Percentiles rank a stretch among this genome's conserved stretches.
These are phyloP conservation scores for Pegoplata infirma DNA, from an alignment of 2,888 invertebrate species.

Conservation along the genomic window DNA sequence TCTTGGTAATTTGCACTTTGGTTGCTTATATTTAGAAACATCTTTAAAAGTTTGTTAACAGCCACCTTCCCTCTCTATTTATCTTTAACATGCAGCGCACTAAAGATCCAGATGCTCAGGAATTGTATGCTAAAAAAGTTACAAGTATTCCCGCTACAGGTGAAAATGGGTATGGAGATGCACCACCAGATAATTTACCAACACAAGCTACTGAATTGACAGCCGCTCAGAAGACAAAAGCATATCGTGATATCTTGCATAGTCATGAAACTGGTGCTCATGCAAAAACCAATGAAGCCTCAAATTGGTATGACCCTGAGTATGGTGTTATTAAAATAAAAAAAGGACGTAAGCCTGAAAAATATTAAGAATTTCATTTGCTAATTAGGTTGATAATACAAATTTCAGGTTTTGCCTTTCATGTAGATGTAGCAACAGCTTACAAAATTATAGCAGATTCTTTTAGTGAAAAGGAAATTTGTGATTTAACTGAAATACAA, in stretches of 20 bases:
- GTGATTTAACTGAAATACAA: constrained; percentile 83
- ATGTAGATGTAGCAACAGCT: constrained; percentile 83
- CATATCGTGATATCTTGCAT: constrained; percentile 70
- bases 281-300: constrained; percentile 70
- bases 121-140: constrained; percentile 82
- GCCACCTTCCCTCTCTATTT: background rate
- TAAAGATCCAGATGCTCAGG: constrained; percentile 81
- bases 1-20: constrained; percentile 79
- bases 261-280: constrained; percentile 71
- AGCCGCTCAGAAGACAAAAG: constrained; percentile 63
- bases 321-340: constrained; percentile 82
- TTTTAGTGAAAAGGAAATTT: constrained; percentile 83
- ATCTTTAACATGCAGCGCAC: constrained; percentile 79
- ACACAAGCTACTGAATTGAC: constrained; percentile 28
- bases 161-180: constrained; percentile 57
- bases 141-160: constrained; percentile 64
- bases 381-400: too few relatives aligned
- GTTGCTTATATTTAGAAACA: background rate
- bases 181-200: constrained; percentile 36
- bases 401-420: constrained; percentile 83
- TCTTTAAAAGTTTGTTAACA: background rate
- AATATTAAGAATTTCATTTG: too few relatives aligned
- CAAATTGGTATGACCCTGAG: constrained; percentile 80
- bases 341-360: constrained; percentile 77
- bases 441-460: constrained; percentile 84